These are phyloP conservation scores for Stenoptilia bipunctidactyla DNA, from an alignment of 2,888 invertebrate species.

Conservation along the genomic window DNA sequence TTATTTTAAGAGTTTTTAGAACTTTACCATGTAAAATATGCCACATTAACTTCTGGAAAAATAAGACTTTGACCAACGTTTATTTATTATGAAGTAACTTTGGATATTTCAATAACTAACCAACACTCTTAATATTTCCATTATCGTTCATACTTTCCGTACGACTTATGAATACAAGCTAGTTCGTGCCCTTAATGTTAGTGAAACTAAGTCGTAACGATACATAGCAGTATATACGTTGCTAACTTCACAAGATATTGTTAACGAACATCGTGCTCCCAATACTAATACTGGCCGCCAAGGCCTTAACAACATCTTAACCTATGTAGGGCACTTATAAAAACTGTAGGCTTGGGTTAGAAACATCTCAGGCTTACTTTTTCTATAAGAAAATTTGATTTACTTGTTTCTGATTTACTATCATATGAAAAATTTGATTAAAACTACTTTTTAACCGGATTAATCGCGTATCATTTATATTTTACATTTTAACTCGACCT, in stretches of 20 bases:
- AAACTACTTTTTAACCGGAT: no score
- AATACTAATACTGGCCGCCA: conserved; percentile 14
- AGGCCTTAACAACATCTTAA: not conserved
- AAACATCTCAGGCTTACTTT: no score
- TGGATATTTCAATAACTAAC: not conserved
- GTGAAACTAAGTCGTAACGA: conserved; percentile 1
- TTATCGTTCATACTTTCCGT: not conserved
- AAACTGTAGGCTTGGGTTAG: no score
- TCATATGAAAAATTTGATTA: no score
- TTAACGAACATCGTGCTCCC: conserved; percentile 19
- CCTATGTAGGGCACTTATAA: not conserved
- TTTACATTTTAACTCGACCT: no score
- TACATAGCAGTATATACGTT: conserved; percentile 14
- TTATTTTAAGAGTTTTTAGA: no score
- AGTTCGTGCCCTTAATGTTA: not conserved
- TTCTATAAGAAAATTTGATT: no score
- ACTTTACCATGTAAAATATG: no score
- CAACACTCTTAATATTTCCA: not conserved
- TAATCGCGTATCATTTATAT: no score
- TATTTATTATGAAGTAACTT: not conserved
- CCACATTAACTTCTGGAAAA: no score
- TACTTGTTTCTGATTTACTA: no score
- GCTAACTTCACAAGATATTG: conserved; percentile 19
- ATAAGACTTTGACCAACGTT: no score
- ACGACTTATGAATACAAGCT: not conserved